Evolutionary conservation across 2,888 invertebrate species (phyloP).

Genomic region (Spatulosminthurus flaviceps): DNA sequence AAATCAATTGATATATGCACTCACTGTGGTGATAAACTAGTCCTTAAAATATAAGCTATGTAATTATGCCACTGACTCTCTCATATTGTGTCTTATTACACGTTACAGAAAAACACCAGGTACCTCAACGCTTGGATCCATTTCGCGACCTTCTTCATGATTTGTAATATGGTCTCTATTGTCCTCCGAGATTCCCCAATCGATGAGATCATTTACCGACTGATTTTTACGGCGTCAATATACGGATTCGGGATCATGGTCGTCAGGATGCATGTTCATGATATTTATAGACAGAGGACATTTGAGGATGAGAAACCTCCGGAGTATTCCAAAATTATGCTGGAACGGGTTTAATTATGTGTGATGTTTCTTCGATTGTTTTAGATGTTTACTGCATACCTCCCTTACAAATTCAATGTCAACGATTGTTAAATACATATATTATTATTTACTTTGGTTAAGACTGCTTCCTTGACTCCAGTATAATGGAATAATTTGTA

Average conservation of each 20-base stretch:
- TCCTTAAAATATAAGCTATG: too few relatives aligned
- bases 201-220: not conserved
- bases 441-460: too few relatives aligned
- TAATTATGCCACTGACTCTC: too few relatives aligned
- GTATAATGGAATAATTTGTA: too few relatives aligned
- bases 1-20: not conserved
- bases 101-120: not conserved
- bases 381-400: not conserved
- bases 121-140: constrained; percentile 4
- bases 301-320: not conserved
- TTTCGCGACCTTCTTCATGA: not conserved
- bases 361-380: not conserved
- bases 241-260: constrained; percentile 8
- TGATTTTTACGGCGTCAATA: not conserved
- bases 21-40: too few relatives aligned
- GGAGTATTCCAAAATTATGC: not conserved
- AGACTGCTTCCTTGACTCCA: too few relatives aligned
- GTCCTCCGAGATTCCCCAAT: not conserved
- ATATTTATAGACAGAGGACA: not conserved
- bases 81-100: not conserved
- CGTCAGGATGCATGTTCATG: not conserved
- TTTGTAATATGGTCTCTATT: not conserved
- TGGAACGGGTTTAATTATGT: not conserved
- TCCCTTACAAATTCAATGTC: too few relatives aligned
- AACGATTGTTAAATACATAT: too few relatives aligned